Base-by-base conservation (phyloP, 2,113 vertebrate species). In the Eubucco bourcierii region DNA sequence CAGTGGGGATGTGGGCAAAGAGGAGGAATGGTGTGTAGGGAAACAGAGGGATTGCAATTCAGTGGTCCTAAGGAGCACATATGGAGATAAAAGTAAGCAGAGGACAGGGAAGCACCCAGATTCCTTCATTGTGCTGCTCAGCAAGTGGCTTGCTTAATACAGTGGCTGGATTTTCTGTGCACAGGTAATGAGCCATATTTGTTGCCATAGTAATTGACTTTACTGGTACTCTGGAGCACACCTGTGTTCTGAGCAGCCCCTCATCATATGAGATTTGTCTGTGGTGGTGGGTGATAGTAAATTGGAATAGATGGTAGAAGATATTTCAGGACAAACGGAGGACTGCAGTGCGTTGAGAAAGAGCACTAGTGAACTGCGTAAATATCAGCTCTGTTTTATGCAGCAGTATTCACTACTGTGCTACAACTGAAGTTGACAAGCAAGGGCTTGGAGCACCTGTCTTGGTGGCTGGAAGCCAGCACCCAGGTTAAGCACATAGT, bases 21-120 rank as follows among this genome's bases (percentile, higher is more conserved):
- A 12, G 1, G 52, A 77, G 28, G 9, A 9, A 16, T 63, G 14
- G 4, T 34, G 41, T 63, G 27, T 19, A 27, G 14, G 34, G n/a
- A 73, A 80, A 70, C 20, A 29, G 17, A n/a, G 58, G 41, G 7
- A 33, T 5, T 77, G 68, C 60, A 80, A 18, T 37, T 77, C 37
- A 12, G 0, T 0, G 0, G 20, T 50, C 46, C 47, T 52, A 20
- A 9, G 46, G 23, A 89, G 7, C 15, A 41, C 10, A 1, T 29
- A 7, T 0, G 37, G 33, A 80, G 24, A 37, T 28, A 31, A 52
- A 37, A 52, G 27, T 6, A 8, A 52, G 59, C 63, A 25, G 11
- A 12, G 19, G 29, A 76, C 86, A 66, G 34, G 52, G 20, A 67
- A 73, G 11, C 13, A 15, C 4, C 4, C 1, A 2, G 53, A 71